Evolutionary conservation across 2,113 vertebrate species (phyloP).

Genomic region (Pyrgilauda ruficollis): DNA sequence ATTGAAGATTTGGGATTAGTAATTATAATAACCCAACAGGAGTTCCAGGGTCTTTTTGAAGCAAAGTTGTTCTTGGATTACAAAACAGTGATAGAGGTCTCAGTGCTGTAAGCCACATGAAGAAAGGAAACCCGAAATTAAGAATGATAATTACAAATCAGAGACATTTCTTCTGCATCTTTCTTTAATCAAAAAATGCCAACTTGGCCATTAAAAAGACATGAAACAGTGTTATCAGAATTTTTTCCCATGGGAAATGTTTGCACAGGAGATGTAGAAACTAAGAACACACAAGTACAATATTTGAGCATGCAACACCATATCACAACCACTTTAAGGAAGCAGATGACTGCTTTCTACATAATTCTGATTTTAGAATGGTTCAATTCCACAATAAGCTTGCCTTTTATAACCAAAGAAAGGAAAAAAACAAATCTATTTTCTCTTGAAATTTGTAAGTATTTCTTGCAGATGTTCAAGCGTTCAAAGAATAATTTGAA

Average conservation of each 20-base stretch:
- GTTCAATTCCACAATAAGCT: not conserved
- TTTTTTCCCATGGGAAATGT: not conserved
- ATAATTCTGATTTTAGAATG: not conserved
- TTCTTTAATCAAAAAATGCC: not conserved
- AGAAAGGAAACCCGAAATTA: constrained; percentile 9
- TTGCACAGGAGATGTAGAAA: not conserved
- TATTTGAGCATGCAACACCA: not conserved
- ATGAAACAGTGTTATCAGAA: not conserved
- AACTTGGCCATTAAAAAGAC: not conserved
- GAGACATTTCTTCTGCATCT: not conserved
- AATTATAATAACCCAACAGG: not conserved
- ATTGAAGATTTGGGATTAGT: constrained; percentile 4
- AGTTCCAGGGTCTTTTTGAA: constrained; percentile 16
- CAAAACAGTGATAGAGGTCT: not conserved
- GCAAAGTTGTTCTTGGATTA: not conserved
- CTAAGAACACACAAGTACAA: not conserved
- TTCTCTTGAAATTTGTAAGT: not conserved
- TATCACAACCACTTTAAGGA: not conserved
- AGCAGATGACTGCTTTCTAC: not conserved
- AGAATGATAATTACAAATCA: constrained; percentile 8
- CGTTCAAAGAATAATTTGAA: not conserved
- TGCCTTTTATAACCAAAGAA: not conserved
- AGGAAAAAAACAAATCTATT: not conserved
- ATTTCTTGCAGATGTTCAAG: constrained; percentile 3
- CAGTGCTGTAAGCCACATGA: not conserved